These are phyloP conservation scores for Melinaea menophilus DNA, from an alignment of 2,888 invertebrate genomes.

Conservation along the genomic window DNA sequence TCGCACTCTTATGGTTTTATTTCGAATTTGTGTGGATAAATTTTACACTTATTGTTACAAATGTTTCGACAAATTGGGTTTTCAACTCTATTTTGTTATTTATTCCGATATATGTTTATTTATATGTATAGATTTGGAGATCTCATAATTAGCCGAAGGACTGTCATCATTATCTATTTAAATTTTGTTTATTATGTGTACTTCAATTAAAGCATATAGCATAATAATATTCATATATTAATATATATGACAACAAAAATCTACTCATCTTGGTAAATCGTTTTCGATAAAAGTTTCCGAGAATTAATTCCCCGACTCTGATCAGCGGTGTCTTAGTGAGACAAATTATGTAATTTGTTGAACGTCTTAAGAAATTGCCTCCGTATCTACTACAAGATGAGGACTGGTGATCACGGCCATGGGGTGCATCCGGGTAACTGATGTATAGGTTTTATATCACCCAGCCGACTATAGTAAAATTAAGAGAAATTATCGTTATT, in stretches of 20 bases:
- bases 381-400: slow-evolving; percentile 23
- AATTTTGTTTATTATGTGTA: too few relatives aligned
- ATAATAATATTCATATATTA: neutral
- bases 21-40: slow-evolving; percentile 7
- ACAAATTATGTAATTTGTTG: slow-evolving; percentile 68
- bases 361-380: slow-evolving; percentile 49
- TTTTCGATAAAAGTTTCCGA: slow-evolving; percentile 29
- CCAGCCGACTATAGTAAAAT: neutral
- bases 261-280: slow-evolving; percentile 17
- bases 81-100: too few relatives aligned
- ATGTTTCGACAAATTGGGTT: neutral
- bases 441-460: neutral
- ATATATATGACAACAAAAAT: neutral
- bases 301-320: slow-evolving; percentile 43
- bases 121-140: too few relatives aligned
- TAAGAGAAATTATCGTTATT: slow-evolving; percentile 1
- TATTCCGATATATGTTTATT: too few relatives aligned
- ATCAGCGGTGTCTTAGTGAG: slow-evolving; percentile 51
- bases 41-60: slow-evolving; percentile 1
- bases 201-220: neutral
- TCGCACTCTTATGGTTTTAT: slow-evolving; percentile 17
- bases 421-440: slow-evolving; percentile 6
- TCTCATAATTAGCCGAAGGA: too few relatives aligned
- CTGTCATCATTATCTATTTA: too few relatives aligned
- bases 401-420: slow-evolving; percentile 15